These are phyloP conservation scores for Homarus gammarus DNA, from an alignment of 2,888 invertebrate genomes.

Conservation along the genomic window DNA sequence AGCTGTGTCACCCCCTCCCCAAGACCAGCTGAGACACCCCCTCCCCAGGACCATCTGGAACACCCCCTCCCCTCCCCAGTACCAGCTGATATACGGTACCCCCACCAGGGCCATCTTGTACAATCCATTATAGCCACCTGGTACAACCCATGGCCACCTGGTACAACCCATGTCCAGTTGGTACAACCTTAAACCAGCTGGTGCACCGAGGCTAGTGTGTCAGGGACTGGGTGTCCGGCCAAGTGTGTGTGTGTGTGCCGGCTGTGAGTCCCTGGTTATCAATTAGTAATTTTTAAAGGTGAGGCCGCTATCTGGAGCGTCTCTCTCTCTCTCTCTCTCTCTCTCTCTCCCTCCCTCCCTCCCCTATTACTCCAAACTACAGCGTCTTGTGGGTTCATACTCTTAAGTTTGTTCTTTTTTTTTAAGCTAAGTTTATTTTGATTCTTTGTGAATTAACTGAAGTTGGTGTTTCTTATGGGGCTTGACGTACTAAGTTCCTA, in stretches of 20 bases:
- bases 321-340: background rate
- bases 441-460: too few relatives aligned
- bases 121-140: too few relatives aligned
- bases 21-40: too few relatives aligned
- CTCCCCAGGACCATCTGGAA: too few relatives aligned
- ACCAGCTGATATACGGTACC: too few relatives aligned
- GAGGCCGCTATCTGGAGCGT: background rate
- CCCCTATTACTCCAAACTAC: background rate
- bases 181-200: background rate
- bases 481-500: too few relatives aligned
- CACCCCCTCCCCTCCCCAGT: too few relatives aligned
- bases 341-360: background rate
- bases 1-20: too few relatives aligned
- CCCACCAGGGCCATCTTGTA: too few relatives aligned
- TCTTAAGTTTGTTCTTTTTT: background rate
- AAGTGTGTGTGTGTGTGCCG: background rate
- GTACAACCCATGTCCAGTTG: too few relatives aligned
- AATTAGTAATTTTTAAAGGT: constrained; percentile 18
- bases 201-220: background rate
- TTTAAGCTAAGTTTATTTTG: background rate
- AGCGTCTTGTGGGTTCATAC: background rate
- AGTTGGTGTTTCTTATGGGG: too few relatives aligned
- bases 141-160: too few relatives aligned
- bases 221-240: background rate
- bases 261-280: background rate